These are phyloP conservation scores for Selenia dentaria DNA, from an alignment of 2,888 invertebrate species.

Conservation along the genomic window DNA sequence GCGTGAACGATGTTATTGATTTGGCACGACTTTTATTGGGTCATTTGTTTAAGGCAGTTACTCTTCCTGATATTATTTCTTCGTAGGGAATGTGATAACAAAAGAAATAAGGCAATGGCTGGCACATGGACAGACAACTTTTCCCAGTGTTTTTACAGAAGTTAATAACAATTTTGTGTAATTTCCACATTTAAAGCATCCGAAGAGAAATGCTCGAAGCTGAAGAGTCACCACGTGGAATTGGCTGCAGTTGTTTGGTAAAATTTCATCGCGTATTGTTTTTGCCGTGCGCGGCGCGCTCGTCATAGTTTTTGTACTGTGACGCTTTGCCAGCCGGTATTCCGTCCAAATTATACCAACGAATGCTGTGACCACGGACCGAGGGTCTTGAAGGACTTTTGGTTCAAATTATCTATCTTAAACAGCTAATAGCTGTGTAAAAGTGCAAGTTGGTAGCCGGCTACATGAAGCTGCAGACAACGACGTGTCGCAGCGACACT, in stretches of 20 bases:
- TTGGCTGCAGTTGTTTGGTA: constrained; percentile 8
- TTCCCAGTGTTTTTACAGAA: neutral
- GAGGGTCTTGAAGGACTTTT: neutral
- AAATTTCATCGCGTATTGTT: constrained; percentile 32
- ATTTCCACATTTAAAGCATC: constrained; percentile 8
- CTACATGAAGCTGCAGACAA: no score
- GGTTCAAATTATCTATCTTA: no score
- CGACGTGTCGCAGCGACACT: no score
- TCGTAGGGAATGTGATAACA: no score
- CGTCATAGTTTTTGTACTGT: constrained; percentile 70
- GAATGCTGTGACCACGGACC: constrained; percentile 36
- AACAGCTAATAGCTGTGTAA: no score
- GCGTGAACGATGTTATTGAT: no score
- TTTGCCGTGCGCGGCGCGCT: constrained; percentile 34
- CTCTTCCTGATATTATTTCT: no score
- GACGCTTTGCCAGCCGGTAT: constrained; percentile 60
- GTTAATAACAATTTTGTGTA: constrained; percentile 6
- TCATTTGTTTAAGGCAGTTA: no score
- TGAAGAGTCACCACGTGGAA: neutral
- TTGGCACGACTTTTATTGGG: no score
- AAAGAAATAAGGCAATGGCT: no score
- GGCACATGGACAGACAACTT: no score
- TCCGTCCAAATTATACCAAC: constrained; percentile 69
- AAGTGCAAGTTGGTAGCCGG: no score
- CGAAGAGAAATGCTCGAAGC: neutral